Conservation (phyloP, 2,888 invertebrate genomes). For the Phymatocera aterrima region DNA sequence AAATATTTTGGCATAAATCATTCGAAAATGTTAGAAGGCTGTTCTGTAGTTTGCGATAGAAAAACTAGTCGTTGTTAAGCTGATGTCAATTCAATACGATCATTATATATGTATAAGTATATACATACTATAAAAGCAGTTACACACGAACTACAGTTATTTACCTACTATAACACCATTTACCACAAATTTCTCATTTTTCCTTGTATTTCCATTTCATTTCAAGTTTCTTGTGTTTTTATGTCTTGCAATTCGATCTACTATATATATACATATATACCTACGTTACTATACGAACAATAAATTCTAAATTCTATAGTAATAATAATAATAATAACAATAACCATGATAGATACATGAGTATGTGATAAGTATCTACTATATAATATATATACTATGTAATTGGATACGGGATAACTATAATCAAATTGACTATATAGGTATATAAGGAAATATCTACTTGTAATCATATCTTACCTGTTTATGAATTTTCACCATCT, state of each 20-base stretch:
- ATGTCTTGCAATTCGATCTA: too few species aligned
- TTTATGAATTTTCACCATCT: conserved; percentile 11
- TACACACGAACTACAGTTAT: conserved; percentile 34
- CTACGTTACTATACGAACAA: conserved; percentile 27
- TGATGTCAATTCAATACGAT: conserved; percentile 21
- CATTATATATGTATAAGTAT: too few species aligned
- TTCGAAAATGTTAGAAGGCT: not conserved
- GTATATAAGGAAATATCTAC: conserved; percentile 29
- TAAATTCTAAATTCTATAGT: conserved; percentile 18
- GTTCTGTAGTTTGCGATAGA: conserved; percentile 1
- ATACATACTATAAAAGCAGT: too few species aligned
- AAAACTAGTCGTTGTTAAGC: conserved; percentile 36
- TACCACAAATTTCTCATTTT: conserved; percentile 23
- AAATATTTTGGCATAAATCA: not conserved
- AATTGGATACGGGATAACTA: too few species aligned
- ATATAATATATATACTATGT: too few species aligned
- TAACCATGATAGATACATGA: not conserved
- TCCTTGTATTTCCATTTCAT: not conserved
- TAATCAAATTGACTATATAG: conserved; percentile 19
- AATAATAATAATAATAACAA: not conserved
- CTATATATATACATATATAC: too few species aligned
- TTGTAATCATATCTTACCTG: conserved; percentile 41
- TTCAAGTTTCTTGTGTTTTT: too few species aligned
- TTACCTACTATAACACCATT: conserved; percentile 35
- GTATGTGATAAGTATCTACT: not conserved